Evolutionary conservation across 1,140 invertebrate species (phyloP).

Genomic region (Drosophila suzukii): DNA sequence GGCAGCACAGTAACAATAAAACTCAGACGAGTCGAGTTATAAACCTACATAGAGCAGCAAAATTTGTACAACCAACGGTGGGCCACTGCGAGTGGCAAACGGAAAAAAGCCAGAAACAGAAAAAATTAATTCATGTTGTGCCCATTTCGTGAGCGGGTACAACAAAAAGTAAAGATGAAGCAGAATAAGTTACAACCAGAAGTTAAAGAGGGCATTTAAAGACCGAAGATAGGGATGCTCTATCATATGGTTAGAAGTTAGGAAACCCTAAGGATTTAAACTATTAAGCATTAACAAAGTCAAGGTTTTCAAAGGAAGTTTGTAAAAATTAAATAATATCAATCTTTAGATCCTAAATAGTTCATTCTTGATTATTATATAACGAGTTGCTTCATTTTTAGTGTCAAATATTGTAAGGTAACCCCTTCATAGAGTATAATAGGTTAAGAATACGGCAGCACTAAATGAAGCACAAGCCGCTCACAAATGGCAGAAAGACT

Average conservation of each 20-base stretch:
- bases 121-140: slow-evolving; percentile 81
- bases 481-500: slow-evolving; percentile 43
- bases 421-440: slow-evolving; percentile 12
- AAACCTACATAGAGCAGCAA: slow-evolving; percentile 75
- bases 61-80: slow-evolving; percentile 54
- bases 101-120: slow-evolving; percentile 55
- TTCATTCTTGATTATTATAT: too few species aligned
- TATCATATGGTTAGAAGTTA: not conserved
- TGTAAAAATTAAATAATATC: too few species aligned
- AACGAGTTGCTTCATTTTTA: too few species aligned
- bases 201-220: not conserved
- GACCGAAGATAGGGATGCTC: not conserved
- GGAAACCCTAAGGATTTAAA: too few species aligned
- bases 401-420: not conserved
- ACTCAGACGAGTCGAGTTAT: slow-evolving; percentile 56
- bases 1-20: slow-evolving; percentile 53
- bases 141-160: slow-evolving; percentile 70
- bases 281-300: not conserved
- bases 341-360: too few species aligned
- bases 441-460: slow-evolving; percentile 22
- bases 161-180: slow-evolving; percentile 29
- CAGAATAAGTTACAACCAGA: slow-evolving; percentile 34
- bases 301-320: too few species aligned
- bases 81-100: slow-evolving; percentile 31
- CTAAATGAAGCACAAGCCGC: slow-evolving; percentile 52